These are phyloP conservation scores for Danionella cerebrum DNA, from an alignment of 2,113 vertebrate genomes.

Conservation along the genomic window DNA sequence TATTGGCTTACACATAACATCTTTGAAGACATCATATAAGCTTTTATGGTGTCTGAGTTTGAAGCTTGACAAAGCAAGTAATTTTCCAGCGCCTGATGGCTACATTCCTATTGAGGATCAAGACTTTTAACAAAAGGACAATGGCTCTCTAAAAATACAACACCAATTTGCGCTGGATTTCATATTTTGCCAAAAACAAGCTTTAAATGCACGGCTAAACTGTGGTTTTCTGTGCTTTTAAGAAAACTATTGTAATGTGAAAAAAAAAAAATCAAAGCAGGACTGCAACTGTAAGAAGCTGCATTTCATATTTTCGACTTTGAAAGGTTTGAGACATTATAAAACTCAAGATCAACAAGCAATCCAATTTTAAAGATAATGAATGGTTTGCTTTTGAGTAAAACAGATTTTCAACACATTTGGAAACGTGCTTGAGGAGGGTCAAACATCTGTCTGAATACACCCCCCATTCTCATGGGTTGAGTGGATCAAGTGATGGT, in stretches of 20 bases:
- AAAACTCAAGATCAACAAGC: neutral
- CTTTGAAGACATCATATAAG: too few relatives aligned
- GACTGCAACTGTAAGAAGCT: neutral
- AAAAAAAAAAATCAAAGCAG: neutral
- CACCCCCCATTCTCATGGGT: neutral
- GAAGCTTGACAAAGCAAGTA: too few relatives aligned
- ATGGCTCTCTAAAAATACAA: too few relatives aligned
- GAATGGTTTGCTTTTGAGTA: neutral
- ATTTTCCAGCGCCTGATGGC: too few relatives aligned
- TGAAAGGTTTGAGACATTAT: neutral
- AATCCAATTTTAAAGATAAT: neutral
- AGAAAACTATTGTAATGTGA: neutral
- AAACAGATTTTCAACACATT: neutral
- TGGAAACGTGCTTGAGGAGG: neutral
- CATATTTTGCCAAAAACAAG: too few relatives aligned
- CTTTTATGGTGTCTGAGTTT: too few relatives aligned
- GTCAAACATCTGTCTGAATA: slow-evolving; percentile 16
- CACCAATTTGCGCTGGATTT: too few relatives aligned
- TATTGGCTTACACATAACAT: too few relatives aligned
- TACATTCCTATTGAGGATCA: too few relatives aligned
- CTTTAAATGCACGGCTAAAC: neutral
- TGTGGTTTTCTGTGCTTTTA: neutral
- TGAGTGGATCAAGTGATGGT: slow-evolving; percentile 9
- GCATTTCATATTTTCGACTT: neutral
- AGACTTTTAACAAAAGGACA: too few relatives aligned